A percentile compares a stretch with the other conserved stretches of the same genome.
These are phyloP conservation scores for Sarcophaga carnaria DNA, from an alignment of 2,888 invertebrate genomes.

Conservation along the genomic window DNA sequence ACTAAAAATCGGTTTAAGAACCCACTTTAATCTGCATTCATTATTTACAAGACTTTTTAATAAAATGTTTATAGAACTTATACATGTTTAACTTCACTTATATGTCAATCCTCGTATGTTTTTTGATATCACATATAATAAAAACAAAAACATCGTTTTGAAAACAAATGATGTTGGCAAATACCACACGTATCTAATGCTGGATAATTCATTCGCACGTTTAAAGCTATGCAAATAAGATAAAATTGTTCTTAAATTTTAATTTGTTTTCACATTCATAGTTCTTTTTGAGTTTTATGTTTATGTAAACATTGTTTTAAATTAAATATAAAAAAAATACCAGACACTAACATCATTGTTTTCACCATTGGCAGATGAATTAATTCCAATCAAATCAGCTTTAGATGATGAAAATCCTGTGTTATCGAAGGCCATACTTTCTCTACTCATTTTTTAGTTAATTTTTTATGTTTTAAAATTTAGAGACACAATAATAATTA, in stretches of 20 bases:
- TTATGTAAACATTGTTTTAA: background rate
- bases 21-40: too few species aligned
- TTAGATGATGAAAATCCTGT: slow-evolving; percentile 27
- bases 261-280: background rate
- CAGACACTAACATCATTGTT: slow-evolving; percentile 44
- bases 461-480: background rate
- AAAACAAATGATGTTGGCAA: too few species aligned
- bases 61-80: too few species aligned
- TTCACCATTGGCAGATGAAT: slow-evolving; percentile 31
- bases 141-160: too few species aligned
- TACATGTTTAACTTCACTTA: too few species aligned
- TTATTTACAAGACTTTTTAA: too few species aligned
- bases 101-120: too few species aligned
- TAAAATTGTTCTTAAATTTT: background rate
- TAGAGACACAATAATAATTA: background rate
- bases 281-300: background rate
- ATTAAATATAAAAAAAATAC: slow-evolving; percentile 1
- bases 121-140: too few species aligned
- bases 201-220: too few species aligned
- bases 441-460: slow-evolving; percentile 31
- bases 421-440: slow-evolving; percentile 37
- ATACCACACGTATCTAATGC: too few species aligned
- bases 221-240: too few species aligned
- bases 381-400: slow-evolving; percentile 27
- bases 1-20: too few species aligned